Evolutionary conservation across 2,797 vertebrate genomes (phyloP).

Genomic region (Rhinophrynus dorsalis): DNA sequence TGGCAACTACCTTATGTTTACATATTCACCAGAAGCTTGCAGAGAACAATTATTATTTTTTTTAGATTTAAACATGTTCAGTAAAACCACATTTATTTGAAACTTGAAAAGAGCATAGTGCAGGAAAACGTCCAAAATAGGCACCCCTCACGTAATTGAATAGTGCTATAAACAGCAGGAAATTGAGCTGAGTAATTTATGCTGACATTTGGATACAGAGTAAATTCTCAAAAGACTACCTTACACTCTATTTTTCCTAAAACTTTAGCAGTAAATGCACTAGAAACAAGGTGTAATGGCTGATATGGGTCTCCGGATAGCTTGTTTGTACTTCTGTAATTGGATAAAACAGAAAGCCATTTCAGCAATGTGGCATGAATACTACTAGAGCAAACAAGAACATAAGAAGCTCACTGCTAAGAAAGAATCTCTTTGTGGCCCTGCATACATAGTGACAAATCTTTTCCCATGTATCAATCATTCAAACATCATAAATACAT

Average conservation of each 20-base stretch:
- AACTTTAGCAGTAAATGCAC: not conserved
- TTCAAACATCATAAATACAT: not conserved
- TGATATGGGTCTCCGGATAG: constrained; percentile 18
- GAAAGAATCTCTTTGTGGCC: constrained; percentile 1
- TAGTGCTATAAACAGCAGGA: constrained; percentile 28
- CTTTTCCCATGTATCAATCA: constrained; percentile 5
- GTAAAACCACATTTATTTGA: not conserved
- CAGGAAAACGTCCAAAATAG: constrained; percentile 10
- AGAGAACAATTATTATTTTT: not conserved
- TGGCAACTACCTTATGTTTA: too few relatives aligned
- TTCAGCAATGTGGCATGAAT: constrained; percentile 11
- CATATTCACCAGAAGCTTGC: too few relatives aligned
- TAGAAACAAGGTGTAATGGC: constrained; percentile 23
- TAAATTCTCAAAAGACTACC: constrained; percentile 6
- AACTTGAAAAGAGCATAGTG: not conserved
- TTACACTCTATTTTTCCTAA: not conserved
- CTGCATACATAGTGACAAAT: not conserved
- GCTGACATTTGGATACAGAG: constrained; percentile 19
- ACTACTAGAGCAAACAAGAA: not conserved
- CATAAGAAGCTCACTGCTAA: not conserved
- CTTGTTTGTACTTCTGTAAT: constrained; percentile 33
- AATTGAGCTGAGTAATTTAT: constrained; percentile 29
- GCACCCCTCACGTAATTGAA: constrained; percentile 1
- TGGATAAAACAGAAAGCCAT: constrained; percentile 33
- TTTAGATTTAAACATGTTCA: not conserved